Conservation (phyloP, 1,140 invertebrate genomes). For the Coenobita brevimanus region DNA sequence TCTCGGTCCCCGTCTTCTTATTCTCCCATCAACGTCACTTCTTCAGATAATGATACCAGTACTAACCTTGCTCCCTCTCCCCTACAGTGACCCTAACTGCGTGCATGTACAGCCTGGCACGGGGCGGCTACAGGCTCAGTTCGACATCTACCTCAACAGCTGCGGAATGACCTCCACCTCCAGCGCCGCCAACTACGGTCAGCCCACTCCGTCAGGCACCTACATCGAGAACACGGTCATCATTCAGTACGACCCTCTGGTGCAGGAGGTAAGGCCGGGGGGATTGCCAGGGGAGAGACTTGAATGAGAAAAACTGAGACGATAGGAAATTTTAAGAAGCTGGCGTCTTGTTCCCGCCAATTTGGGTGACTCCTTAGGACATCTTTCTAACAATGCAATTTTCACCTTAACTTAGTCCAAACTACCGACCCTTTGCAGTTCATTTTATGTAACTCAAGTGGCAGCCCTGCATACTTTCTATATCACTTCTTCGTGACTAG, state of each 20-base stretch:
- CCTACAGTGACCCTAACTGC: slow-evolving; percentile 77
- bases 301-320: too few species aligned
- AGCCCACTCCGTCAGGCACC: slow-evolving; percentile 88
- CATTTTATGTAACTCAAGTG: too few species aligned
- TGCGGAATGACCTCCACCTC: slow-evolving; percentile 70
- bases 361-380: too few species aligned
- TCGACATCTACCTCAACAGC: slow-evolving; percentile 70
- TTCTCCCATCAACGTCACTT: neutral
- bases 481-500: too few species aligned
- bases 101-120: slow-evolving; percentile 92
- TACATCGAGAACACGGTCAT: slow-evolving; percentile 97
- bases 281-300: too few species aligned
- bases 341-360: too few species aligned
- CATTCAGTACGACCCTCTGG: slow-evolving; percentile 94
- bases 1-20: neutral
- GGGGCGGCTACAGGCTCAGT: slow-evolving; percentile 88
- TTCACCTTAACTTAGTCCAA: too few species aligned
- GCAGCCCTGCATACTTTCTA: too few species aligned
- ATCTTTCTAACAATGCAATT: too few species aligned
- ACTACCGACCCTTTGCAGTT: too few species aligned
- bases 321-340: neutral
- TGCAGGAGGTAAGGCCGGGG: slow-evolving; percentile 86
- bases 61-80: neutral
- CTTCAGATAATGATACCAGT: neutral
- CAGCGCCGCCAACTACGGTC: slow-evolving; percentile 79